Conservation (phyloP, 35 echinoderm and acorn worm genomes). For the Ophiothrix spiculata region DNA sequence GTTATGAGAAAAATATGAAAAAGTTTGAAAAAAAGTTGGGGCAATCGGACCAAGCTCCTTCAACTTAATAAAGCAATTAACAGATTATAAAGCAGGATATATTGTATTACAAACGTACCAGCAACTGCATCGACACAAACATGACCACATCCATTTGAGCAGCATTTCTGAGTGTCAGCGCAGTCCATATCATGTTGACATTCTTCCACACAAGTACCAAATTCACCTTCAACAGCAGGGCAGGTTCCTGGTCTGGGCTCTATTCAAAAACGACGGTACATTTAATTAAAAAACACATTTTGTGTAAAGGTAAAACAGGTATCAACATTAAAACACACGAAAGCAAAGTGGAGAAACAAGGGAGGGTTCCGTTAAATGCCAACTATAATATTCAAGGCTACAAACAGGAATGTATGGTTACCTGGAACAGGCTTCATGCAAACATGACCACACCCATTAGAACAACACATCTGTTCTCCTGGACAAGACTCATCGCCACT, state of each 20-base stretch:
- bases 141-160: conserved; percentile 64
- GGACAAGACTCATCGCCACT: conserved; percentile 41
- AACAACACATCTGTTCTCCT: conserved; percentile 51
- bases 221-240: conserved; percentile 12
- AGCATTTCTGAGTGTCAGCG: conserved; percentile 43
- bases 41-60: too few species aligned
- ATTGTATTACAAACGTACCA: conserved; percentile 26
- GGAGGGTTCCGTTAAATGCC: too few species aligned
- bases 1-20: too few species aligned
- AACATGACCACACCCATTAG: conserved; percentile 64
- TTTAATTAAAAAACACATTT: neutral
- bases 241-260: neutral
- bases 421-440: conserved; percentile 42
- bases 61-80: too few species aligned
- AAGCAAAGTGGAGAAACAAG: too few species aligned
- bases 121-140: conserved; percentile 9
- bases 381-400: too few species aligned
- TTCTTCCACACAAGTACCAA: conserved; percentile 38
- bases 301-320: too few species aligned
- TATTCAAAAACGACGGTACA: neutral
- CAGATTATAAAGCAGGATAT: too few species aligned
- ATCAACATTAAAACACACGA: too few species aligned
- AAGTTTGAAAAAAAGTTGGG: too few species aligned
- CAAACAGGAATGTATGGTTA: too few species aligned
- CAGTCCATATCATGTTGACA: conserved; percentile 53